phyloP scores from a whole-genome alignment of 2,888 invertebrate genomes.

The Hirtodrosophila alboralis region DNA sequence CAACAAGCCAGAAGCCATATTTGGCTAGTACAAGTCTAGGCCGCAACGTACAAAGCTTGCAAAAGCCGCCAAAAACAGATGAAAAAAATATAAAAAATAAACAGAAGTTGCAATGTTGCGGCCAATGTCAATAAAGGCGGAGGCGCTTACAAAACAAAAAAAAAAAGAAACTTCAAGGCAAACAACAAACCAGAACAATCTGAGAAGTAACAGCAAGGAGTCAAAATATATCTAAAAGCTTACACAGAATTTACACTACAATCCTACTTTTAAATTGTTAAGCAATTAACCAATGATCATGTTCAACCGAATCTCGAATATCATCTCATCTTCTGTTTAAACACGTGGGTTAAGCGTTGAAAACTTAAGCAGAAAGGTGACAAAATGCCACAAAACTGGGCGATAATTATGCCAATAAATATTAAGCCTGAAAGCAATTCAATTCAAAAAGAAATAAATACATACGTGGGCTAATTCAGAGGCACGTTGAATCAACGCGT shows the following conservation, averaged over 20 bases:
- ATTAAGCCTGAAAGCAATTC: conserved; percentile 14
- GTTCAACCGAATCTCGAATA: conserved; percentile 50
- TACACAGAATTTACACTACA: conserved; percentile 20
- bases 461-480: conserved; percentile 59
- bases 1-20: conserved; percentile 70
- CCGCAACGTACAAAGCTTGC: conserved; percentile 37
- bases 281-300: conserved; percentile 36
- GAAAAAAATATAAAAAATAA: conserved; percentile 23
- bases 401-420: conserved; percentile 66
- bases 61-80: conserved; percentile 61
- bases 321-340: conserved; percentile 5
- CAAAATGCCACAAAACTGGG: conserved; percentile 37
- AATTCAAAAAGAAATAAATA: conserved; percentile 15
- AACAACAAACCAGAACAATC: conserved; percentile 21
- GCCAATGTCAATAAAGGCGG: conserved; percentile 64
- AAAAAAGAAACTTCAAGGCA: conserved; percentile 37
- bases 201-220: neutral
- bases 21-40: conserved; percentile 77
- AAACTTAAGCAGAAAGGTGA: conserved; percentile 34
- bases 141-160: conserved; percentile 20
- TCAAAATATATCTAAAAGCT: too few species aligned
- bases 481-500: conserved; percentile 60
- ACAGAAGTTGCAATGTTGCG: conserved; percentile 70
- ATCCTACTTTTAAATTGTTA: conserved; percentile 32
- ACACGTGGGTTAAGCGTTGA: conserved; percentile 4